phyloP scores from a whole-genome alignment of 2,888 invertebrate species.

The Tetranychus truncatus region DNA sequence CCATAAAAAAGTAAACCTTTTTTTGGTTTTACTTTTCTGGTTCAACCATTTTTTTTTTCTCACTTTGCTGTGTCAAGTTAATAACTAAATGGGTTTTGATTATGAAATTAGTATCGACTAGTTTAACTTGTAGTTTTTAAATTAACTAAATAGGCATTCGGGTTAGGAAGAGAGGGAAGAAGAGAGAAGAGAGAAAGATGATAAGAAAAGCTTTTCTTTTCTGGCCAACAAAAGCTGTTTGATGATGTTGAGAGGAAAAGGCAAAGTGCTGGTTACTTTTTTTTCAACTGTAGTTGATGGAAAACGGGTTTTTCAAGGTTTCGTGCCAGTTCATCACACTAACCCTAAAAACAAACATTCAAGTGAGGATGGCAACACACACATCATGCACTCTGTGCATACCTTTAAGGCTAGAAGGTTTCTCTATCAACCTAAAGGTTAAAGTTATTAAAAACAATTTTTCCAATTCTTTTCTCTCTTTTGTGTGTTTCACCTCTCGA shows the following conservation, averaged over 20 bases:
- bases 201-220: neutral
- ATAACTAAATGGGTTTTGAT: too few species aligned
- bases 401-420: neutral
- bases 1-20: too few species aligned
- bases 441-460: neutral
- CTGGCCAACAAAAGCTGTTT: neutral
- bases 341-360: neutral
- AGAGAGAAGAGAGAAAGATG: neutral
- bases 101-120: too few species aligned
- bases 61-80: too few species aligned
- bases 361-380: neutral
- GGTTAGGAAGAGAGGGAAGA: too few species aligned
- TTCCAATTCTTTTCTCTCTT: too few species aligned
- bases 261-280: neutral
- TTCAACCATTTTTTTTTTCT: too few species aligned
- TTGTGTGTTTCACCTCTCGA: too few species aligned
- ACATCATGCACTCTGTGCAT: neutral
- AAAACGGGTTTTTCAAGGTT: neutral
- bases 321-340: slow-evolving; percentile 1
- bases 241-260: neutral
- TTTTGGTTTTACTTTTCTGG: too few species aligned
- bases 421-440: neutral
- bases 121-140: too few species aligned
- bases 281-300: neutral
- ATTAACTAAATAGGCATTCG: too few species aligned